Evolutionary conservation across 1,140 invertebrate species (phyloP).

Genomic region (Palaemon carinicauda): DNA sequence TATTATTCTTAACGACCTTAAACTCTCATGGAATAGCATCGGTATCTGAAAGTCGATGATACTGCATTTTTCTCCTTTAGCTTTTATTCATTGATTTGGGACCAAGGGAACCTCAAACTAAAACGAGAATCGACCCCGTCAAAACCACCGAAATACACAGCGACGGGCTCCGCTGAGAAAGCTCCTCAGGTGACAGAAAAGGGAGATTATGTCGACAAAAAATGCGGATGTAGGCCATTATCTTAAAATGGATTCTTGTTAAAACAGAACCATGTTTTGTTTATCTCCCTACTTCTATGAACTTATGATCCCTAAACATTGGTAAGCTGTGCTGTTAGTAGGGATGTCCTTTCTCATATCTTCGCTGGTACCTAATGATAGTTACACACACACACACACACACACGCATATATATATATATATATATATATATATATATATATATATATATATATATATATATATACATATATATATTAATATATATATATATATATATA

Average conservation of each 20-base stretch:
- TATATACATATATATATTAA: no score
- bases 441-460: no score
- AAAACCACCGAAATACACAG: constrained; percentile 43
- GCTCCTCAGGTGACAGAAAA: constrained; percentile 1
- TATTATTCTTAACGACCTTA: background rate
- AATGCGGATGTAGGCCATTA: background rate
- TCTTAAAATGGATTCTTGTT: background rate
- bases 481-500: no score
- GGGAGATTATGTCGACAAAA: background rate
- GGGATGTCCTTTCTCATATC: no score
- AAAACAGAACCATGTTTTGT: no score
- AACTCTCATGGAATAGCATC: background rate
- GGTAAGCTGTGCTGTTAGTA: no score
- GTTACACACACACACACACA: no score
- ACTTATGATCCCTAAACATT: no score
- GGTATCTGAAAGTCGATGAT: background rate
- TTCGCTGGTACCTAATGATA: no score
- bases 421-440: no score
- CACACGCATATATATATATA: no score
- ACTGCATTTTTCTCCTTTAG: background rate
- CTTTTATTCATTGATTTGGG: background rate
- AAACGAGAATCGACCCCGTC: constrained; percentile 20
- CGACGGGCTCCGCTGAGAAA: background rate
- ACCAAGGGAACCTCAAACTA: constrained; percentile 31
- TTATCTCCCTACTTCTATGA: no score